Evolutionary conservation across 2,113 vertebrate species (phyloP).

Genomic region (Ailuropoda melanoleuca): DNA sequence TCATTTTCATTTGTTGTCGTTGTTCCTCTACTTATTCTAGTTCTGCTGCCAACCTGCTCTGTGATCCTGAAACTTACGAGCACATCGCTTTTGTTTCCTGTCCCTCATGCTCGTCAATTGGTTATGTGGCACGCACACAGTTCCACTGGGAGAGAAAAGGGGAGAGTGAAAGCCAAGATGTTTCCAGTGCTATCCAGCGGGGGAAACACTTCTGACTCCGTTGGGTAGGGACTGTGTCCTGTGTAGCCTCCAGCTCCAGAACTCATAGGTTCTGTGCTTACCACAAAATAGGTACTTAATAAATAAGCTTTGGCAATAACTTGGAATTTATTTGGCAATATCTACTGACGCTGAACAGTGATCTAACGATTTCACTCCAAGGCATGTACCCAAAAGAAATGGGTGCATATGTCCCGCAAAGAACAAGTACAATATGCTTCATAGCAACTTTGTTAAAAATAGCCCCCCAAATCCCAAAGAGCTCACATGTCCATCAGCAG

Average conservation of each 20-base stretch:
- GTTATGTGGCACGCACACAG: neutral
- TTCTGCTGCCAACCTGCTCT: neutral
- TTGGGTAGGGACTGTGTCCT: neutral
- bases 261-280: neutral
- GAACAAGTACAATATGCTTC: neutral
- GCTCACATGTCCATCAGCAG: neutral
- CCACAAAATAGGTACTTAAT: neutral
- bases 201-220: neutral
- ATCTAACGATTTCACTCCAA: neutral
- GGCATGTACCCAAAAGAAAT: neutral
- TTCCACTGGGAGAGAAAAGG: neutral
- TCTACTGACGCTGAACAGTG: neutral
- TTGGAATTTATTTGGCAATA: neutral
- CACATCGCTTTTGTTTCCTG: neutral
- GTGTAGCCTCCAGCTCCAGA: conserved; percentile 14
- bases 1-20: neutral
- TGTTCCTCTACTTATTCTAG: neutral
- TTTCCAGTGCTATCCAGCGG: neutral
- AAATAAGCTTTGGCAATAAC: neutral
- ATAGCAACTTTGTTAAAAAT: neutral
- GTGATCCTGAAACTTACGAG: neutral
- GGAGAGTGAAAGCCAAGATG: neutral
- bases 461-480: neutral
- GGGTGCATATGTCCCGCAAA: neutral
- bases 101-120: neutral